Conservation (phyloP, 2,113 vertebrate species). For the Rhinichthys klamathensis region DNA sequence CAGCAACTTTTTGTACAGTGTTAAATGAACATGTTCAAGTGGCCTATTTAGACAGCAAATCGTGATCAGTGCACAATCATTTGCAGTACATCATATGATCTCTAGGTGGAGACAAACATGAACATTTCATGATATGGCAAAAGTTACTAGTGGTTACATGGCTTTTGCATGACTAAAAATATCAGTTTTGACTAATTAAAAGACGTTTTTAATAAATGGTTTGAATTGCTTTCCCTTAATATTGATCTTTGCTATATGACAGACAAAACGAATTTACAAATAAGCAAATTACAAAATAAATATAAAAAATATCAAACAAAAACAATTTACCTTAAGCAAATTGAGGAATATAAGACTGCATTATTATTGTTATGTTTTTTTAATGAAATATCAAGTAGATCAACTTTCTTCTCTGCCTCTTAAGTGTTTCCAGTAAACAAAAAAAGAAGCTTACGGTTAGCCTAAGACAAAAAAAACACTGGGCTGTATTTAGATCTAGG, state of each 20-base stretch:
- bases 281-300: too few species aligned
- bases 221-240: background rate
- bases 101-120: conserved; percentile 4
- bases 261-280: background rate
- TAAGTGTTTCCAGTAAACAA: conserved; percentile 23
- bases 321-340: too few species aligned
- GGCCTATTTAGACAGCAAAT: background rate
- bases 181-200: background rate
- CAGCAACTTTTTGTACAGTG: too few species aligned
- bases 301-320: too few species aligned
- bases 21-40: background rate
- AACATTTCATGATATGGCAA: background rate
- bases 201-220: background rate
- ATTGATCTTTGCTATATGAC: background rate
- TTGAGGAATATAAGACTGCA: background rate
- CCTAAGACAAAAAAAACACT: background rate
- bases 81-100: background rate
- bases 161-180: background rate
- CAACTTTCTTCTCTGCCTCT: background rate
- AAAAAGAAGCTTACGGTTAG: conserved; percentile 17
- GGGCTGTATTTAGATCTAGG: conserved; percentile 30
- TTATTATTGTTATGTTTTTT: background rate
- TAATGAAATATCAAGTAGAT: background rate
- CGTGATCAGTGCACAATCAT: background rate
- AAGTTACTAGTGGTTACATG: background rate